These are phyloP conservation scores for Drosophila pectinifera DNA, from an alignment of 1,140 invertebrate genomes.

Conservation along the genomic window DNA sequence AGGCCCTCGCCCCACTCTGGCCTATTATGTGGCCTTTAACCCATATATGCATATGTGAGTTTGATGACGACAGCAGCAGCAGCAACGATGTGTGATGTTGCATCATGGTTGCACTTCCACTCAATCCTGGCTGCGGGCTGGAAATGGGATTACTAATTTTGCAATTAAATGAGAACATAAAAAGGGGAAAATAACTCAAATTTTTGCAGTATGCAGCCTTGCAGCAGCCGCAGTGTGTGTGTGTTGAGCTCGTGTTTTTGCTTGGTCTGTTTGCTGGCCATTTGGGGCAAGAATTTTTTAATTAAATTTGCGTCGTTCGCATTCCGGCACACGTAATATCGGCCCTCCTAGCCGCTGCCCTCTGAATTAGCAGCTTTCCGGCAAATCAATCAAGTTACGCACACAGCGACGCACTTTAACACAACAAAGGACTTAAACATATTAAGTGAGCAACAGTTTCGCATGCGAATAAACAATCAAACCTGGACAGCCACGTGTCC, in stretches of 20 bases:
- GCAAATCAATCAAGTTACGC: conserved; percentile 42
- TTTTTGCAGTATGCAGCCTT: conserved; percentile 55
- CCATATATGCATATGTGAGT: conserved; percentile 29
- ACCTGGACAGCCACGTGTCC: neutral
- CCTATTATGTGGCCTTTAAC: conserved; percentile 32
- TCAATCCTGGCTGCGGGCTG: conserved; percentile 21
- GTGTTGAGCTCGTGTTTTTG: conserved; percentile 12
- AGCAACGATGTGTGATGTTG: conserved; percentile 24
- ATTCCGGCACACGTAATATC: conserved; percentile 22
- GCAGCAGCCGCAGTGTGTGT: conserved; percentile 11
- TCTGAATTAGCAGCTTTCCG: conserved; percentile 35
- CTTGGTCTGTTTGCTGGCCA: conserved; percentile 39
- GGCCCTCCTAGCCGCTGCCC: too few species aligned
- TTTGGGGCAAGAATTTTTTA: conserved; percentile 80
- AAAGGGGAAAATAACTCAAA: conserved; percentile 70
- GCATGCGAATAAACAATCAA: conserved; percentile 1
- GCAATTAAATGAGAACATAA: conserved; percentile 72
- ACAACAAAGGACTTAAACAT: conserved; percentile 22
- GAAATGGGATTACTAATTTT: conserved; percentile 74
- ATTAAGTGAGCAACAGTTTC: conserved; percentile 27
- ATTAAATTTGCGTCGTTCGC: conserved; percentile 67
- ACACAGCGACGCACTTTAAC: conserved; percentile 1
- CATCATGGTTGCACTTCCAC: conserved; percentile 27
- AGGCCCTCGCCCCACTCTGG: conserved; percentile 4
- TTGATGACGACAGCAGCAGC: conserved; percentile 39